phyloP scores from a whole-genome alignment of 2,113 vertebrate genomes.

The Okapia johnstoni region DNA sequence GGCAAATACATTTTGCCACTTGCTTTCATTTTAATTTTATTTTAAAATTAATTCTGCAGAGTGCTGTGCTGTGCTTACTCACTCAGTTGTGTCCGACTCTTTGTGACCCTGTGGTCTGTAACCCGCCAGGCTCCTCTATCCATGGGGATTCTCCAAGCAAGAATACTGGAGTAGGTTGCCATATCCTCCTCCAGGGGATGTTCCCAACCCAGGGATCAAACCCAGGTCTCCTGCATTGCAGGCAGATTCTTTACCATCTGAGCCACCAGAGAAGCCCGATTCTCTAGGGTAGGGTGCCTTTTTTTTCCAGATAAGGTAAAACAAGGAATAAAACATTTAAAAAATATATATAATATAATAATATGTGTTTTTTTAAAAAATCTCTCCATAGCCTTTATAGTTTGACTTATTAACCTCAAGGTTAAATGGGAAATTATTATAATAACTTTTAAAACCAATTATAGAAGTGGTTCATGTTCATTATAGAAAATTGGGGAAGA shows the following conservation, averaged over 20 bases:
- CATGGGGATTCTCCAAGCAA: neutral
- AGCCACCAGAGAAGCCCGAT: neutral
- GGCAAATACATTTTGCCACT: neutral
- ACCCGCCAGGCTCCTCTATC: rapidly evolving
- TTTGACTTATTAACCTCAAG: neutral
- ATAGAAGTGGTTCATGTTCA: neutral
- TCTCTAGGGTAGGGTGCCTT: neutral
- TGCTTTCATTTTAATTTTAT: neutral
- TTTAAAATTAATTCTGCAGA: neutral
- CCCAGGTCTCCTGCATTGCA: rapidly evolving
- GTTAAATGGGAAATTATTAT: neutral
- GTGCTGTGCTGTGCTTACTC: neutral
- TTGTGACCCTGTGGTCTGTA: neutral
- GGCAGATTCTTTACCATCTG: neutral
- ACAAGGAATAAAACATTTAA: neutral
- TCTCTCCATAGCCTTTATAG: neutral
- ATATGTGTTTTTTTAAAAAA: neutral
- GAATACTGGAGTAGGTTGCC: neutral
- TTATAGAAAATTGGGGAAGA: neutral
- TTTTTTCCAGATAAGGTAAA: neutral
- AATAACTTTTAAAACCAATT: neutral
- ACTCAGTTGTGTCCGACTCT: neutral
- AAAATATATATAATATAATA: neutral
- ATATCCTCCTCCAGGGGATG: neutral
- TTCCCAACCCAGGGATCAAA: neutral